Percentiles rank a stretch among this genome's conserved stretches.
Evolutionary conservation across 2,113 vertebrate genomes (phyloP).

Genomic region (Mastomys natalensis): DNA sequence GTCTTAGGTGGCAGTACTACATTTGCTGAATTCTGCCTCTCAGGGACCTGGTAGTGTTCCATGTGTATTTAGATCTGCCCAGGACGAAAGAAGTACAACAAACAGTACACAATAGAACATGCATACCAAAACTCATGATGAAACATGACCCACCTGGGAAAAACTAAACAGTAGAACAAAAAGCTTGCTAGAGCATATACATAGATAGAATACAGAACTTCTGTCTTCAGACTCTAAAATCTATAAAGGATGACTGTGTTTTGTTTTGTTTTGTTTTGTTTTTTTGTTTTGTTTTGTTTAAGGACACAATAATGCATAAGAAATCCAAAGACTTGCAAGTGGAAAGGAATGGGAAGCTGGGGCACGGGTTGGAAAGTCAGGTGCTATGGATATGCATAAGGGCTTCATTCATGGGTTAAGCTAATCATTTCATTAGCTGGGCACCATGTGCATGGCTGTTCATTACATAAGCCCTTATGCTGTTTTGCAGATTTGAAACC

Average conservation of each 20-base stretch:
- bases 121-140: not conserved
- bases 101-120: not conserved
- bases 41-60: not conserved
- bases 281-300: not conserved
- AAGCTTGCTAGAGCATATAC: not conserved
- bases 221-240: slow-evolving; percentile 2
- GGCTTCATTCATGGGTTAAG: not conserved
- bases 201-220: not conserved
- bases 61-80: not conserved
- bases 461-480: not conserved
- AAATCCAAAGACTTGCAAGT: not conserved
- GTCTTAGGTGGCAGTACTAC: not conserved
- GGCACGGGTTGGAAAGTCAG: not conserved
- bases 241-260: not conserved
- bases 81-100: not conserved
- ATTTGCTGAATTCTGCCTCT: not conserved
- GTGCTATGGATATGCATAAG: fast-evolving
- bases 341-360: not conserved
- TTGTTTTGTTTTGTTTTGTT: not conserved
- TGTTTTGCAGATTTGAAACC: slow-evolving; percentile 13
- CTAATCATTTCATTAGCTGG: not conserved
- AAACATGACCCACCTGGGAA: not conserved
- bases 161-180: not conserved
- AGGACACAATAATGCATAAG: not conserved
- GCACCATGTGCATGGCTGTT: not conserved